Conservation (phyloP, 2,113 vertebrate species). For the Vulpes lagopus region DNA sequence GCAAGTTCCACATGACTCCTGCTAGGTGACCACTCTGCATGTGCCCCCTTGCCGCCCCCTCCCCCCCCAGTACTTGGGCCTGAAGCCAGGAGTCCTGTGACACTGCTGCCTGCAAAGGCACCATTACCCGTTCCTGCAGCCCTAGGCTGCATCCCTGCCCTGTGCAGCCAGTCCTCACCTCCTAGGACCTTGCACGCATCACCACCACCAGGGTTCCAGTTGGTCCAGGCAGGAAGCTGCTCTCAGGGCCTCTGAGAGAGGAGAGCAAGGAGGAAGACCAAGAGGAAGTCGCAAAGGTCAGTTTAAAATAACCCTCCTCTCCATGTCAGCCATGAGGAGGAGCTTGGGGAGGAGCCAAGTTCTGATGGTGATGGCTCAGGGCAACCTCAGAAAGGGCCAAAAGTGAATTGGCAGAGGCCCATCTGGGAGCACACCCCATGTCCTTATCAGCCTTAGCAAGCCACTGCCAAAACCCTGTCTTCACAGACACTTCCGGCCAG, state of each 20-base stretch:
- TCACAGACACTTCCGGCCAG: conserved; percentile 76
- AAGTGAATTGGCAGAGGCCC: background rate
- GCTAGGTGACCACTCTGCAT: background rate
- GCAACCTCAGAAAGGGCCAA: background rate
- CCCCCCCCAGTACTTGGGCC: background rate
- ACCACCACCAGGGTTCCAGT: background rate
- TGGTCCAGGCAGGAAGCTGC: conserved; percentile 32
- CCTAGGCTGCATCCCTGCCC: background rate
- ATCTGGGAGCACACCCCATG: background rate
- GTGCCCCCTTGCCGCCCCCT: accelerated
- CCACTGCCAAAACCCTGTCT: conserved; percentile 12
- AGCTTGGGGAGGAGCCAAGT: background rate
- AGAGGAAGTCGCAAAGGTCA: conserved; percentile 74
- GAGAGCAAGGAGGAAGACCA: background rate
- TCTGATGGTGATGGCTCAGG: background rate
- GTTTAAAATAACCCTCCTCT: conserved; percentile 64
- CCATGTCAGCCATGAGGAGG: background rate
- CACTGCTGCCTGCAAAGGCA: no score
- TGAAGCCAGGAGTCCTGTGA: background rate
- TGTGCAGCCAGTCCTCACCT: background rate
- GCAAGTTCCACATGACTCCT: background rate
- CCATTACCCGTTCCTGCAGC: no score
- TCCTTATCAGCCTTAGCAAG: conserved; percentile 35
- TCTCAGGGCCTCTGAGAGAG: background rate
- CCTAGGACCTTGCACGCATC: background rate